These are phyloP conservation scores for Neomonachus schauinslandi DNA, from an alignment of 2,113 vertebrate species.

Conservation along the genomic window DNA sequence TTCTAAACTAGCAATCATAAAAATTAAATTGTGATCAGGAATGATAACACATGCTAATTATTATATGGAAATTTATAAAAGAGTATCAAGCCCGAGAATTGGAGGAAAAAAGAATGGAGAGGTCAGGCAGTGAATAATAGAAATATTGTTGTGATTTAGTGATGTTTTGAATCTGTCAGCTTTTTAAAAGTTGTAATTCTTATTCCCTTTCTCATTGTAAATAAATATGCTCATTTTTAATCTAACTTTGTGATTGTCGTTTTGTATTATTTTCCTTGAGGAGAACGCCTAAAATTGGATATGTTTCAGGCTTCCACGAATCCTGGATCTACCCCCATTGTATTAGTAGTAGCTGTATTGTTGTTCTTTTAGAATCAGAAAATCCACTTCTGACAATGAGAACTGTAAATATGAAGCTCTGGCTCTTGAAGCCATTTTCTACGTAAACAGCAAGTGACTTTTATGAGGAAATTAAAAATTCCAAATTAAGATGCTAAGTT, in stretches of 20 bases:
- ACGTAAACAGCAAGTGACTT: neutral
- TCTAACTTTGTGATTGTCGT: neutral
- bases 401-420: neutral
- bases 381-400: neutral
- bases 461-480: conserved; percentile 8
- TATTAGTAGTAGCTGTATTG: neutral
- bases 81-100: neutral
- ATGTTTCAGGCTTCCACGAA: neutral
- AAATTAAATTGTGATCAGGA: neutral
- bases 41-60: neutral
- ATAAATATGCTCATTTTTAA: neutral
- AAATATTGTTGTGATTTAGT: neutral
- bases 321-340: neutral
- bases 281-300: neutral
- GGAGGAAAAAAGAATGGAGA: neutral
- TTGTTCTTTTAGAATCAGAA: neutral
- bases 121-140: neutral
- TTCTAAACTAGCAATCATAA: neutral
- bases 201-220: neutral
- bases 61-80: neutral
- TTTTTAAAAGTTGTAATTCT: neutral
- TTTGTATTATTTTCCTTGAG: neutral
- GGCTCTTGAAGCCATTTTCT: neutral
- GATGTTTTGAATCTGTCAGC: neutral
- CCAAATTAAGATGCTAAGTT: neutral